Evolutionary conservation across 92 coral and sea anemone genomes (phyloP).

Genomic region (Actinostola sp.): DNA sequence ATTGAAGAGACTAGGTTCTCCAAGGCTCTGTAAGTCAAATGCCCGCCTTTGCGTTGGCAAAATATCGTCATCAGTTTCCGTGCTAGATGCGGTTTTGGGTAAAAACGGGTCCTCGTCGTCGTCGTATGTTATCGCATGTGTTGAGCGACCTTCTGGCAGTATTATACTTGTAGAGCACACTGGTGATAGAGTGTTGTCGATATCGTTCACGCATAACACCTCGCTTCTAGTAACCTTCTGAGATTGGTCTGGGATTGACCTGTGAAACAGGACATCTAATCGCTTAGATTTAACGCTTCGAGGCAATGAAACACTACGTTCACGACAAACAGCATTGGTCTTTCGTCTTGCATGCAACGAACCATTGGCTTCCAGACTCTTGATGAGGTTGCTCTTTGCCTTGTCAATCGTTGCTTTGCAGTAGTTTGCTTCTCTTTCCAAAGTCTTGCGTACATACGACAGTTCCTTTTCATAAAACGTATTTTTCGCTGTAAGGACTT

Average conservation of each 20-base stretch:
- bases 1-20: not conserved
- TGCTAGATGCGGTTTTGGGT: not conserved
- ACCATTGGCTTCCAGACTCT: not conserved
- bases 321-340: not conserved
- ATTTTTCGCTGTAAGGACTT: conserved; percentile 12
- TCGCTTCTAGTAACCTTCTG: not conserved
- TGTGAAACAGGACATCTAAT: not conserved
- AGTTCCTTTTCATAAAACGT: conserved; percentile 25
- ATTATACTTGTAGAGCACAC: not conserved
- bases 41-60: not conserved
- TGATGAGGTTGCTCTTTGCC: conserved; percentile 11
- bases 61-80: conserved; percentile 9
- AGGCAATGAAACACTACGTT: conserved; percentile 23
- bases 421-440: conserved; percentile 11
- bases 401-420: conserved; percentile 9
- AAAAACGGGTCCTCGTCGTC: conserved; percentile 1
- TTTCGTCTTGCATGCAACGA: not conserved
- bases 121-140: not conserved
- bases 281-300: conserved; percentile 3
- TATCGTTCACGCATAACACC: not conserved
- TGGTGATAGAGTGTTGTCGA: not conserved
- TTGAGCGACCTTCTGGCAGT: not conserved
- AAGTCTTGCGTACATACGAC: conserved; percentile 7
- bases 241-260: not conserved
- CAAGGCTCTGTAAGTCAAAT: not conserved